phyloP scores from a whole-genome alignment of 92 coral and sea anemone genomes.

The Siderastrea siderea region DNA sequence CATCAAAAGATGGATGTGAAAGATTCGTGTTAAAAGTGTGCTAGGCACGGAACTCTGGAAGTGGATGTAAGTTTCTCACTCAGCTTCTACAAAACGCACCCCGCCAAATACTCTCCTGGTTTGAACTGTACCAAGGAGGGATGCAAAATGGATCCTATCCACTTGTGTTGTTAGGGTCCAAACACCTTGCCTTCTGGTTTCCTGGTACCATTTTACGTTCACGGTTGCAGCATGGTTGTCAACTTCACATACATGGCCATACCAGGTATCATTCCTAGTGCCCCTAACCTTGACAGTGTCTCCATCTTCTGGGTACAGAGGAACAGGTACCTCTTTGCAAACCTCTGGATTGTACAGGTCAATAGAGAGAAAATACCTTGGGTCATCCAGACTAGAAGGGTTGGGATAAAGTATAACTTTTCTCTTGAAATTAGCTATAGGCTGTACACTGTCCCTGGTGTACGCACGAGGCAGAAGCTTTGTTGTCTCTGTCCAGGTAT shows the following conservation, averaged over 20 bases:
- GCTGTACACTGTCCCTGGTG: conserved; percentile 63
- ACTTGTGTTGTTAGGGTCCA: conserved; percentile 52
- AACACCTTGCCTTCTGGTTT: conserved; percentile 61
- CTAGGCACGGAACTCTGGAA: too few species aligned
- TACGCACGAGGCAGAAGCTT: conserved; percentile 51
- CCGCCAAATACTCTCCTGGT: conserved; percentile 70
- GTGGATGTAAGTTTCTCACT: too few species aligned
- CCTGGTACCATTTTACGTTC: conserved; percentile 68
- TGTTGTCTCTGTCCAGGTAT: conserved; percentile 72
- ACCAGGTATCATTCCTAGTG: conserved; percentile 63
- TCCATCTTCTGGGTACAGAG: conserved; percentile 65
- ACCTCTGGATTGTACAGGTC: conserved; percentile 71
- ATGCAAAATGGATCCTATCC: conserved; percentile 57
- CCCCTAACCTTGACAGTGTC: conserved; percentile 68
- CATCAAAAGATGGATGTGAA: too few species aligned
- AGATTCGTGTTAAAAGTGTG: too few species aligned
- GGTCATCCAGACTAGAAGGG: conserved; percentile 59
- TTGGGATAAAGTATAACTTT: conserved; percentile 79
- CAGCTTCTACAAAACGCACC: neutral
- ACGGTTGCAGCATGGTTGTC: neutral
- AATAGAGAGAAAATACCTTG: conserved; percentile 55
- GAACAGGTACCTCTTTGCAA: conserved; percentile 35
- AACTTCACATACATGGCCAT: conserved; percentile 59
- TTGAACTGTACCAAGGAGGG: conserved; percentile 34
- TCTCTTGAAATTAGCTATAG: conserved; percentile 49